Conservation (phyloP, 53 echinoderm and acorn worm genomes). For the Paracentrotus lividus region DNA sequence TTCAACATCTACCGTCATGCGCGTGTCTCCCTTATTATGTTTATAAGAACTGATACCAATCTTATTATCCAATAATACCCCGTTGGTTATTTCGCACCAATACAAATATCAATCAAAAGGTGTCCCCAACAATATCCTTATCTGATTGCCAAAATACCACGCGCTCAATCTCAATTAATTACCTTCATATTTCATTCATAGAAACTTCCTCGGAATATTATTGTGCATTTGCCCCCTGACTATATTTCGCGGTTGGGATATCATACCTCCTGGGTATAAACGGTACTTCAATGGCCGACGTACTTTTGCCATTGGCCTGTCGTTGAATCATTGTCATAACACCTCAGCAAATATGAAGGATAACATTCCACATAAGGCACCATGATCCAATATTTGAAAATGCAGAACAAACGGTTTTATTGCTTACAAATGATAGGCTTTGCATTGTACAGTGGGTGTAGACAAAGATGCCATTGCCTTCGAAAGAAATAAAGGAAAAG, state of each 20-base stretch:
- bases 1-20: constrained; percentile 24
- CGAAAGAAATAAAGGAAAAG: not conserved
- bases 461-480: too few species aligned
- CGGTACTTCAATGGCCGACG: constrained; percentile 31
- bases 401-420: not conserved
- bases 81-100: constrained; percentile 3
- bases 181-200: constrained; percentile 23
- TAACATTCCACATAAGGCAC: not conserved
- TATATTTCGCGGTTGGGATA: constrained; percentile 41
- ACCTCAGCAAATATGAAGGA: constrained; percentile 29
- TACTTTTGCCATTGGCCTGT: not conserved
- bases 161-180: constrained; percentile 53
- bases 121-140: constrained; percentile 20
- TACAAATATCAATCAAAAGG: not conserved
- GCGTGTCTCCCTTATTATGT: constrained; percentile 38
- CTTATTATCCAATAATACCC: not conserved
- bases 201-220: constrained; percentile 38
- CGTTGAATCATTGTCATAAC: constrained; percentile 50
- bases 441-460: too few species aligned
- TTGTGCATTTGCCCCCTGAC: constrained; percentile 10
- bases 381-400: not conserved
- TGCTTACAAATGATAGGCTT: too few species aligned
- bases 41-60: constrained; percentile 45
- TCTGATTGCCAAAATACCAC: not conserved
- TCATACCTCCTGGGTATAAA: not conserved